These are phyloP conservation scores for Aphelinus certus DNA, from an alignment of 1,140 invertebrate species.

Conservation along the genomic window DNA sequence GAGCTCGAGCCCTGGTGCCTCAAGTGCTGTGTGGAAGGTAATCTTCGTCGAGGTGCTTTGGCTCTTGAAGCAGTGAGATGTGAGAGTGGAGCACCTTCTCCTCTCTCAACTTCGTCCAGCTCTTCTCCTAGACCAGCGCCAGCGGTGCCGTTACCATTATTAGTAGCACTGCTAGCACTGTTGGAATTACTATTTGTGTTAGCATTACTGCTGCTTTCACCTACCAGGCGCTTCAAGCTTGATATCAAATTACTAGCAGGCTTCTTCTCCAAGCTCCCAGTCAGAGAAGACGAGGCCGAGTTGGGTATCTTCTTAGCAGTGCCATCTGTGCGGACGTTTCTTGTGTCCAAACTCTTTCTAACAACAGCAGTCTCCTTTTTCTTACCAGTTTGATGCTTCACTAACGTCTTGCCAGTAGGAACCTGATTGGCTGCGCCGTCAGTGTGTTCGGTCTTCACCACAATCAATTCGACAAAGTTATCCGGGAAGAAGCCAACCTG, in stretches of 20 bases:
- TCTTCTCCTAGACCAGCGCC: slow-evolving; percentile 59
- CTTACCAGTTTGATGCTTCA: slow-evolving; percentile 49
- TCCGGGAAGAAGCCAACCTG: slow-evolving; percentile 94
- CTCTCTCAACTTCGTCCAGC: slow-evolving; percentile 70
- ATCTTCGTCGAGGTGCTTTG: slow-evolving; percentile 72
- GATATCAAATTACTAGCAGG: slow-evolving; percentile 51
- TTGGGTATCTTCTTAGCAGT: slow-evolving; percentile 43
- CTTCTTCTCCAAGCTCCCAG: slow-evolving; percentile 52
- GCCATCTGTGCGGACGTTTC: slow-evolving; percentile 21
- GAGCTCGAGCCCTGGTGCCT: slow-evolving; percentile 48
- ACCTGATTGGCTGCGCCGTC: slow-evolving; percentile 48
- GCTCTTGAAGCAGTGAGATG: slow-evolving; percentile 74
- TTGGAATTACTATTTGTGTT: slow-evolving; percentile 47
- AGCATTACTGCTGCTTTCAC: slow-evolving; percentile 43
- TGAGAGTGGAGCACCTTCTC: slow-evolving; percentile 67
- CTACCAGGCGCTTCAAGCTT: slow-evolving; percentile 56
- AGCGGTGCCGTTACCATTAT: slow-evolving; percentile 48
- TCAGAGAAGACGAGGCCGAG: slow-evolving; percentile 40
- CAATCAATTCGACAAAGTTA: slow-evolving; percentile 88
- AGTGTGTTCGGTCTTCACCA: slow-evolving; percentile 46
- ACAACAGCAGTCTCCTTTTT: slow-evolving; percentile 55
- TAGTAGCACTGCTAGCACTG: slow-evolving; percentile 1
- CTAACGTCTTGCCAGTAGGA: slow-evolving; percentile 32
- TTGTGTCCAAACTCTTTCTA: slow-evolving; percentile 55
- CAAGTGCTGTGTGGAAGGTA: slow-evolving; percentile 67